Evolutionary conservation across 2,888 invertebrate genomes (phyloP), one percentile per base, ranked within the genome.

Genomic region (Panorpa germanica): DNA sequence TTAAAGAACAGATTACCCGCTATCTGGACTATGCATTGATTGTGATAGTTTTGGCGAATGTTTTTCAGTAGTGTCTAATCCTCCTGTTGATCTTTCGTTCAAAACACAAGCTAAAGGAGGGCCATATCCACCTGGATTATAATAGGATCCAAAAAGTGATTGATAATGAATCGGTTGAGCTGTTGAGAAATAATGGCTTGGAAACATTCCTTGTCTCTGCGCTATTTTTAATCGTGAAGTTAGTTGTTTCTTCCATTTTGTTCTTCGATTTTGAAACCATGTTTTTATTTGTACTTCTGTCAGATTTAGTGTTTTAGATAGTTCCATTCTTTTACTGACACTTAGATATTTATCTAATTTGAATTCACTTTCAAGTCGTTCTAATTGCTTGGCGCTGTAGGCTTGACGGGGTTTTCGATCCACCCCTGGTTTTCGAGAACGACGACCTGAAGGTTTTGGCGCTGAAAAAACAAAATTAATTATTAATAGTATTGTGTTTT

Each of bases 241-340:
- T 43, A 95, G 56, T 47, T 95, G 93, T 45, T 95, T 95, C 57
- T 95, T 91, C 91, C 91, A 93, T 50, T 95, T 93, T 1, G 93
- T 95, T 36, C 93, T 63, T 34, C 93, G 64, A 49, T 93, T 90
- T 53, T 90, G 88, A 49, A 91, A 91, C 91, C 91, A 91, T 0
- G 91, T 91, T 51, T 93, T 93, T 40, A 93, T 90, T 57, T 93
- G 91, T 0, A 90, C 90, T 56, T 93, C 91, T 1, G 90, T 90
- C 25, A 93, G 61, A 39, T 72, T 78, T 18, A 95, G 53, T 0
- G 76, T 74, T 50, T 86, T 83, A 1, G 91, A 90, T 4, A 95
- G 59, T 43, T 93, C 90, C 75, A 90, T 78, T 31, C 95, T 62
- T 51, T 93, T 95, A 45, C 82, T 86, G 1, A 95, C 93, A 52